These are phyloP conservation scores for Corapipo altera DNA, from an alignment of 2,113 vertebrate species.

Conservation along the genomic window DNA sequence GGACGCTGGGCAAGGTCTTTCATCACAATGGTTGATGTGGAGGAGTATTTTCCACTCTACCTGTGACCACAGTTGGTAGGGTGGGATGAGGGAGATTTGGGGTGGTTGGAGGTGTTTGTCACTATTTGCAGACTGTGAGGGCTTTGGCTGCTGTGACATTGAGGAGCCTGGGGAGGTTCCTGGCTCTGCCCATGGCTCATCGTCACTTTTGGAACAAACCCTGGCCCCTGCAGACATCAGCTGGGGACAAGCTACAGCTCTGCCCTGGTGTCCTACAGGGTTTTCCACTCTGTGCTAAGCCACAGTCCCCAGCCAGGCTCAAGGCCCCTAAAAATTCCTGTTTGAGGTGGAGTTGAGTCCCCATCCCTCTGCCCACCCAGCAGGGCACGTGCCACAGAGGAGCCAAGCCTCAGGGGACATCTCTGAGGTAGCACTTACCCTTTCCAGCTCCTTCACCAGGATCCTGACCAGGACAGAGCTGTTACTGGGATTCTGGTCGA, in stretches of 20 bases:
- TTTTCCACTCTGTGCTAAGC: background rate
- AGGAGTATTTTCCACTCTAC: background rate
- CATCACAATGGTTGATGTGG: background rate
- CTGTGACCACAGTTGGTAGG: background rate
- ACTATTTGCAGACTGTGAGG: background rate
- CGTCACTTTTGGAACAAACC: background rate
- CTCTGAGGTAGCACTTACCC: constrained; percentile 68
- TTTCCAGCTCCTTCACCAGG: constrained; percentile 90
- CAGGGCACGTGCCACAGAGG: accelerated
- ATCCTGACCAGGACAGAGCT: constrained; percentile 81
- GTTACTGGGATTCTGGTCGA: constrained; percentile 79
- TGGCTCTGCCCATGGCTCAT: background rate
- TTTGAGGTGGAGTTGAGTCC: background rate
- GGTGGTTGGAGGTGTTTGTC: accelerated
- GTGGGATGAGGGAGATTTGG: background rate
- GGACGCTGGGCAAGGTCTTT: background rate
- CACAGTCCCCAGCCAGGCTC: background rate
- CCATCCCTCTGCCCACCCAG: background rate
- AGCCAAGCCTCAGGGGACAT: background rate
- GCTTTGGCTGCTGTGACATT: accelerated
- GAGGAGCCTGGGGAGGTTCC: background rate
- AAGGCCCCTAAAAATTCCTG: background rate
- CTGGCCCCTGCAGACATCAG: background rate
- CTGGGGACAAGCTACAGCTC: background rate
- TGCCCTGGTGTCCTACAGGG: background rate